A percentile compares a stretch with the other conserved stretches of the same genome.
phyloP scores from a whole-genome alignment of 2,113 vertebrate genomes.

The Gnathonemus longibarbis region DNA sequence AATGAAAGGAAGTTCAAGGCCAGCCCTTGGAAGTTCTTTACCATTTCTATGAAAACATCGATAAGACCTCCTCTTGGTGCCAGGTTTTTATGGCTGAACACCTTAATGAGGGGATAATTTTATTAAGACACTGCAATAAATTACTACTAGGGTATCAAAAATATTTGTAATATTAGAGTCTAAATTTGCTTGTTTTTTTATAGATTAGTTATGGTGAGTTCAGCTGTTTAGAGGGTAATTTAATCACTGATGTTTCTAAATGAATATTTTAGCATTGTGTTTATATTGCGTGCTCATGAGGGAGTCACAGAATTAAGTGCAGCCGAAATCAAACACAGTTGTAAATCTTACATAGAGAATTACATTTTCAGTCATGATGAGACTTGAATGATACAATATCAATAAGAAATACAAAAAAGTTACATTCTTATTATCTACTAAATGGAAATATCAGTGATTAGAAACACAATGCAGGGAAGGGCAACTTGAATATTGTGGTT shows the following conservation, averaged over 20 bases:
- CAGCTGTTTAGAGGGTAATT: not conserved
- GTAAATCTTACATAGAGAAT: not conserved
- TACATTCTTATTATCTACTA: not conserved
- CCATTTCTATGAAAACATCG: not conserved
- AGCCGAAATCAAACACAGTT: not conserved
- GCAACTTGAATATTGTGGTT: not conserved
- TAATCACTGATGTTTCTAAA: not conserved
- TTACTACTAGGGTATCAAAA: not conserved
- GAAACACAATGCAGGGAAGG: not conserved
- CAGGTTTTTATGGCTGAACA: not conserved
- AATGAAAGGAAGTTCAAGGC: not conserved
- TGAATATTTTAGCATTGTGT: not conserved
- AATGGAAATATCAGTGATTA: not conserved
- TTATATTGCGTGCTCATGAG: not conserved
- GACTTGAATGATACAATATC: not conserved
- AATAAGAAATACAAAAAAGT: not conserved
- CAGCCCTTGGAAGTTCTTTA: not conserved
- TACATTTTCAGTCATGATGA: not conserved
- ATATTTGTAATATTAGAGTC: not conserved
- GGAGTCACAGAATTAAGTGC: not conserved
- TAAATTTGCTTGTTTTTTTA: not conserved
- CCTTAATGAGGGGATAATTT: not conserved
- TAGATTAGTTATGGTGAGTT: not conserved
- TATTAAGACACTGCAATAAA: not conserved
- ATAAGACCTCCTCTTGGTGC: not conserved